Evolutionary conservation across 2,797 vertebrate species (phyloP), one percentile per base, ranked within the genome.

Genomic region (Danionella dracula): DNA sequence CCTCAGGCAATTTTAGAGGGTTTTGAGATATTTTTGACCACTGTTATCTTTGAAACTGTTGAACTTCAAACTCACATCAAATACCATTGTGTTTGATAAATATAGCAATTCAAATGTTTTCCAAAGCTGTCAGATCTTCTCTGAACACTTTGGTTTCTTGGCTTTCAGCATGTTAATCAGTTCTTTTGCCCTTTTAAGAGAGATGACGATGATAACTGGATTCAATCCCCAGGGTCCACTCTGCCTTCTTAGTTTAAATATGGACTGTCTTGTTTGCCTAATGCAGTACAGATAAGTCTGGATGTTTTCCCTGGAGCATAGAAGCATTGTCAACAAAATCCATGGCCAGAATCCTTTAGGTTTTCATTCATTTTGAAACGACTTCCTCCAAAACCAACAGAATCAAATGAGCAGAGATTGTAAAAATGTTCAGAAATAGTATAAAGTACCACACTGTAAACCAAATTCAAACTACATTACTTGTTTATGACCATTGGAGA

Each of bases 401-500:
- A 21, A 35, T 54, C 10, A 53, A 42, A 45, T 35, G 34, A 44
- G 6, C 15, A 15, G n/a, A 17, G 8, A 50, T 50, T 19, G 34
- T 50, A n/a, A 40, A 17, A 50, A 29, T 44, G 29, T 32, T 19
- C 41, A 1, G 1, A 19, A 48, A 66, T 57, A 49, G 64, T 48
- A 57, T 20, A 21, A 8, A 40, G 23, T 4, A 21, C 42, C 15
- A n/a, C 34, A 46, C 16, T 23, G 6, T 27, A 3, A 27, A 3
- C 23, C n/a, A n/a, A n/a, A n/a, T n/a, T n/a, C n/a, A n/a, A n/a
- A 27, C 23, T 17, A 21, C n/a, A 35, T 40, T 20, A 10, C 13
- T 46, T 53, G 50, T 19, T 54, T 51, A 23, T 23, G 61, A 19
- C 20, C 50, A 19, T 44, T 29, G 21, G 31, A 64, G 64, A 69